phyloP scores from a whole-genome alignment of 2,797 vertebrate genomes.

The Rhinoraja longicauda region DNA sequence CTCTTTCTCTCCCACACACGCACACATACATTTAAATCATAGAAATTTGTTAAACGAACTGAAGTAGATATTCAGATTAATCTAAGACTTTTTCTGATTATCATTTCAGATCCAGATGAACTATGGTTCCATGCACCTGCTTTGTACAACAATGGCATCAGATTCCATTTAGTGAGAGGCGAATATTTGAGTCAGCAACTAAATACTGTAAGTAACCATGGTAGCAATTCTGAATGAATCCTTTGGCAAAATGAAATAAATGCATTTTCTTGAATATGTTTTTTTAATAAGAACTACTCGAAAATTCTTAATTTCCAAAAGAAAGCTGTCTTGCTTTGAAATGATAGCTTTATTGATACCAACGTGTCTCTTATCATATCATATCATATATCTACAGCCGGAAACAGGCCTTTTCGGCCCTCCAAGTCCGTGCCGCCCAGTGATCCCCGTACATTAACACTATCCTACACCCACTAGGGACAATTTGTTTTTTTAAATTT shows the following conservation, averaged over 20 bases:
- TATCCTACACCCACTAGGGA: no score
- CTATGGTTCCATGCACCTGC: not conserved
- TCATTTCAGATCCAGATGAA: not conserved
- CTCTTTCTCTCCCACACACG: no score
- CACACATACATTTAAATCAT: not conserved
- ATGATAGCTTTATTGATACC: not conserved
- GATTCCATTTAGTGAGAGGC: not conserved
- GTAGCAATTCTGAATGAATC: not conserved
- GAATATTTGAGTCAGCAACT: not conserved
- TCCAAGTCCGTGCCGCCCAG: no score
- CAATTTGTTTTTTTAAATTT: no score
- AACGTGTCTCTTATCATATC: no score
- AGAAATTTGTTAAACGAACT: not conserved
- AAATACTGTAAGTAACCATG: not conserved
- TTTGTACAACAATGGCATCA: not conserved
- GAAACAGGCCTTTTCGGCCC: no score
- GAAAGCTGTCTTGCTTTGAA: not conserved
- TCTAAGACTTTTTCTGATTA: not conserved
- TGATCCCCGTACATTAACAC: no score
- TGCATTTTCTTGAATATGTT: not conserved
- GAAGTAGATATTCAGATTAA: conserved; percentile 8
- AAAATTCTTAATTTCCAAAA: not conserved
- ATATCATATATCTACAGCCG: no score
- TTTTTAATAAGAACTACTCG: not conserved
- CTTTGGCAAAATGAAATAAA: not conserved